Percentiles rank a stretch among this genome's conserved stretches.
These are phyloP conservation scores for Erythrocebus patas DNA, from an alignment of 2,113 vertebrate species.

Conservation along the genomic window DNA sequence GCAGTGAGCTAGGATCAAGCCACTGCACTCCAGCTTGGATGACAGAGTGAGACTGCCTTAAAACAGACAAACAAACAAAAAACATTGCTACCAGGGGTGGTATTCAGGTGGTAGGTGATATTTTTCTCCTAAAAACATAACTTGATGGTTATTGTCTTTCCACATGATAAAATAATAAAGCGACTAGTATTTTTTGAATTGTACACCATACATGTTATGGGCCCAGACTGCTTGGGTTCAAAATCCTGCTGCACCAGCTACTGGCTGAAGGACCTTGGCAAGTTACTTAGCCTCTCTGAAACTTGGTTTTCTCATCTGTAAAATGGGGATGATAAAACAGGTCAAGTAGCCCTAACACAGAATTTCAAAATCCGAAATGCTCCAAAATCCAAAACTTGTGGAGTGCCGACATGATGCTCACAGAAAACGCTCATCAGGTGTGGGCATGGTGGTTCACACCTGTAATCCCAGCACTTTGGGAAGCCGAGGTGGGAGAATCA, in stretches of 20 bases:
- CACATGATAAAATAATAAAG: background rate
- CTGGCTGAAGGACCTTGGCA: background rate
- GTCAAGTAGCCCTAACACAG: background rate
- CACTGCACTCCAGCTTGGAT: too few relatives aligned
- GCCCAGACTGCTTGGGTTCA: background rate
- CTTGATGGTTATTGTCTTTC: background rate
- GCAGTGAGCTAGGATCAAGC: too few relatives aligned
- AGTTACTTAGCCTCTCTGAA: background rate
- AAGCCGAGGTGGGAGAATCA: too few relatives aligned
- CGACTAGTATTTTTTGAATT: background rate
- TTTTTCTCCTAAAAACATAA: too few relatives aligned
- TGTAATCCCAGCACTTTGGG: too few relatives aligned
- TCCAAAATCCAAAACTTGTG: background rate
- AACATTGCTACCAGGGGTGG: background rate
- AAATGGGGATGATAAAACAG: background rate
- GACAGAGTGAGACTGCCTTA: too few relatives aligned
- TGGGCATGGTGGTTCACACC: too few relatives aligned
- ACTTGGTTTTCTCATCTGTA: background rate
- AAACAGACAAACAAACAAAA: too few relatives aligned
- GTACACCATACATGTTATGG: background rate
- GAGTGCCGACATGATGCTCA: background rate
- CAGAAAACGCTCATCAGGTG: background rate
- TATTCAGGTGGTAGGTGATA: accelerated
- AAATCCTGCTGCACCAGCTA: background rate
- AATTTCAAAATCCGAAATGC: background rate